Percentiles rank a stretch among this genome's conserved stretches.
phyloP scores from a whole-genome alignment of 1,140 invertebrate species.

The Drosophila kikkawai region DNA sequence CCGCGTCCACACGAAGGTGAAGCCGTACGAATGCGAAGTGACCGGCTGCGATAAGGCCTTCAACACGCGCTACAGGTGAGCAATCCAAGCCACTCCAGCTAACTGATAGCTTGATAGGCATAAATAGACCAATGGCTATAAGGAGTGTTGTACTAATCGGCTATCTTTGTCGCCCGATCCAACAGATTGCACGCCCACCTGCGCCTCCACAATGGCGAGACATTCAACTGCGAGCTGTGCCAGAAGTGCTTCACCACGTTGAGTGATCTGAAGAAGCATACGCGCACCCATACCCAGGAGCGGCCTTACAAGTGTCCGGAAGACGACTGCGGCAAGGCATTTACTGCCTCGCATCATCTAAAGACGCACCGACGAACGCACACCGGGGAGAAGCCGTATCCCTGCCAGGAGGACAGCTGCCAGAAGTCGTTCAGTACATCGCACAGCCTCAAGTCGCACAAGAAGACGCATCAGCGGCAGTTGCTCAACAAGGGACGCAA shows the following conservation, averaged over 20 bases:
- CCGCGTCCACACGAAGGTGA: constrained; percentile 97
- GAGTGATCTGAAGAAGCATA: constrained; percentile 97
- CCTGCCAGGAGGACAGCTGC: constrained; percentile 90
- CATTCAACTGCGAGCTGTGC: constrained; percentile 97
- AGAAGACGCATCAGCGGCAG: constrained; percentile 87
- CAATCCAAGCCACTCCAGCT: not conserved
- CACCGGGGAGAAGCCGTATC: constrained; percentile 90
- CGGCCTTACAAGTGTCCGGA: constrained; percentile 94
- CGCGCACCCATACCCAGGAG: constrained; percentile 96
- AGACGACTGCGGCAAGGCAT: constrained; percentile 95
- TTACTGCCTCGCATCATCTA: constrained; percentile 96
- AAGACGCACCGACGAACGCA: constrained; percentile 90
- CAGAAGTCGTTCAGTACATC: constrained; percentile 92
- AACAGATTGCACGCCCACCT: constrained; percentile 94
- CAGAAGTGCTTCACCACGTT: constrained; percentile 97
- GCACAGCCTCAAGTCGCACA: constrained; percentile 92
- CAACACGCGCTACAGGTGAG: constrained; percentile 94
- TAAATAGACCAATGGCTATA: constrained; percentile 34
- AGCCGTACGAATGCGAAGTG: constrained; percentile 93
- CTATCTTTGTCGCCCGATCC: constrained; percentile 4
- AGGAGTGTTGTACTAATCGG: constrained; percentile 28
- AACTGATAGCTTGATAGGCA: constrained; percentile 14
- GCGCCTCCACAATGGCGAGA: constrained; percentile 96
- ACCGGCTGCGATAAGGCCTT: constrained; percentile 95
- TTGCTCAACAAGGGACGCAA: constrained; percentile 67